Base-by-base conservation (phyloP, 2,797 vertebrate genomes). In the Brotula barbata region DNA sequence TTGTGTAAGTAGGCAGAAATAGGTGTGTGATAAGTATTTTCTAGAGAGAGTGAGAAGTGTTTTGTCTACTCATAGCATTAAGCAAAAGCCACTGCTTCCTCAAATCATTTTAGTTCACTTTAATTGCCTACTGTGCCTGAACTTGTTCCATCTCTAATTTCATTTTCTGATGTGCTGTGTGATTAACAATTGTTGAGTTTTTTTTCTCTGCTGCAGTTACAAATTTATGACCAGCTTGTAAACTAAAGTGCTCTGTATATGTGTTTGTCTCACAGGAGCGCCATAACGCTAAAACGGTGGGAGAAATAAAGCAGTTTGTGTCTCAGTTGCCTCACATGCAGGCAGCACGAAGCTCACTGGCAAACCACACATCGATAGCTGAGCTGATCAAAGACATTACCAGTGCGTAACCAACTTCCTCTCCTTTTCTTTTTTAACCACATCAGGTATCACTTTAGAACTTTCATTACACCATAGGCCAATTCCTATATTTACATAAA, bases 281-380 rank as follows among this genome's bases (percentile, higher is more conserved):
- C 23, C 97, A 99, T 80, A 96, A 97, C 0, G 97, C 97, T 0
- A 99, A 97, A 88, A 99, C 97, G 0, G 97, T 98, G 3, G 97
- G 97, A 1, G 97, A 99, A 86, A 99, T 99, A 52, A 99, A 99
- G 87, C 96, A 98, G 88, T 99, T 99, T 75, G 97, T 99, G 23
- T 98, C 97, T 0, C 96, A 98, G 91, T 23, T 99, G 76, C 97
- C 97, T 2, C 97, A 99, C 85, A 99, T 99, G 97, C 97, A 99
- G 81, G 97, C 97, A 0, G 96, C 96, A 0, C 87, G 96, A 14
- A 95, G 93, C 72, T 99, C 97, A 0, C 89, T 99, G n/a, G 97
- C 97, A 0, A 99, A 98, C 84, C 97, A 99, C 85, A 99, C 97
- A 0, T 99, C 97, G 0, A 93, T 99, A 3, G 97, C 97, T 0